Conservation (phyloP, 37 sponge, comb jelly and placozoan genomes). For the Eunapius fragilis region DNA sequence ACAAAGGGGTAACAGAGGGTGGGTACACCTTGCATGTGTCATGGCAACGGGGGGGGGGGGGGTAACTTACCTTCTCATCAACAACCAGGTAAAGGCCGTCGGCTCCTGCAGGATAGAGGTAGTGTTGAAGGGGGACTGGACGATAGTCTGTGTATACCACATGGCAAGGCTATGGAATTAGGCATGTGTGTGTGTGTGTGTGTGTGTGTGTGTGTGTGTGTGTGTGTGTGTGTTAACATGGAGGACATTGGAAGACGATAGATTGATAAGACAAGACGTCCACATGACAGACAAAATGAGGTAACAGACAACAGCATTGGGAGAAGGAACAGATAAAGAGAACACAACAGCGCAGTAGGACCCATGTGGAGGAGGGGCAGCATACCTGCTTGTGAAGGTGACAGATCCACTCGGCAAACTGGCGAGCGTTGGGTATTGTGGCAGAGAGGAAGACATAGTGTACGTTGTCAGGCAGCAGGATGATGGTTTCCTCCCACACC, state of each 20-base stretch:
- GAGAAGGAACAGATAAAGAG: too few relatives aligned
- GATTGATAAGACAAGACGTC: too few relatives aligned
- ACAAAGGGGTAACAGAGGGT: too few relatives aligned
- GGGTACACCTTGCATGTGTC: too few relatives aligned
- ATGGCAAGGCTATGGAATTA: slow-evolving; percentile 83
- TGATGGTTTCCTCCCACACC: slow-evolving; percentile 99
- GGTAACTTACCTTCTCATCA: slow-evolving; percentile 89
- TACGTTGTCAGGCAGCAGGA: slow-evolving; percentile 95
- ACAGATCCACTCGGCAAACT: slow-evolving; percentile 99
- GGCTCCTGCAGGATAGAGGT: slow-evolving; percentile 93
- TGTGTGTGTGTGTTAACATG: neutral
- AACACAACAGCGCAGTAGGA: too few relatives aligned
- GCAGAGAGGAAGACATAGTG: slow-evolving; percentile 99
- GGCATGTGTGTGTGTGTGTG: neutral
- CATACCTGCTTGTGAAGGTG: slow-evolving; percentile 88
- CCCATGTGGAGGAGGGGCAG: too few relatives aligned
- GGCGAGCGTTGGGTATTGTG: slow-evolving; percentile 96
- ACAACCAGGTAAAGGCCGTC: slow-evolving; percentile 97
- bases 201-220: neutral
- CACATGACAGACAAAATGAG: too few relatives aligned
- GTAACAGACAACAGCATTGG: neutral
- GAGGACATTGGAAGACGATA: too few relatives aligned
- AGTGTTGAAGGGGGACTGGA: slow-evolving; percentile 97
- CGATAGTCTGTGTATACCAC: slow-evolving; percentile 98
- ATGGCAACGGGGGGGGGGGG: neutral